phyloP scores from a whole-genome alignment of 2,888 invertebrate genomes.

The Eretmocerus hayati region DNA sequence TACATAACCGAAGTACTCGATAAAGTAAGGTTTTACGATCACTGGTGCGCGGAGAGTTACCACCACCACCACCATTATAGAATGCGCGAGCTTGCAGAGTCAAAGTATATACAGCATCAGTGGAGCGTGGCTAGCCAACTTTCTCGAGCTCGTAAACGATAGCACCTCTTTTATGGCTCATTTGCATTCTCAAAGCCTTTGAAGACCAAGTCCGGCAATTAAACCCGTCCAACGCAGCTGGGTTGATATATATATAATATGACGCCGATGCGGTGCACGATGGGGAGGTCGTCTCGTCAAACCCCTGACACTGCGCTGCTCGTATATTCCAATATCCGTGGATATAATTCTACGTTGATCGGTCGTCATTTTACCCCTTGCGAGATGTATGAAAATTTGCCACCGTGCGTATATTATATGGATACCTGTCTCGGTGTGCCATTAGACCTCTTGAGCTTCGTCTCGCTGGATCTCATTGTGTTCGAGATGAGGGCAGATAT shows the following conservation, averaged over 20 bases:
- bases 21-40: conserved; percentile 21
- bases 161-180: conserved; percentile 39
- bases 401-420: too few species aligned
- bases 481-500: neutral
- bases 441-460: too few species aligned
- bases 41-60: neutral
- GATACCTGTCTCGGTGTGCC: too few species aligned
- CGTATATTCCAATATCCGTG: conserved; percentile 31
- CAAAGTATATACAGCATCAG: too few species aligned
- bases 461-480: neutral
- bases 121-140: too few species aligned
- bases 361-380: conserved; percentile 17
- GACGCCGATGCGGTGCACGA: too few species aligned
- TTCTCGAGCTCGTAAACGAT: conserved; percentile 20
- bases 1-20: conserved; percentile 14
- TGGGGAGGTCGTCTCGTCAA: too few species aligned
- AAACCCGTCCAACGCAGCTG: conserved; percentile 37
- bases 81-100: neutral
- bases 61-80: too few species aligned
- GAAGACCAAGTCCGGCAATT: conserved; percentile 42
- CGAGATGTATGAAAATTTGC: conserved; percentile 10
- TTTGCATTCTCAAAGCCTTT: conserved; percentile 40
- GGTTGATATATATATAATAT: neutral
- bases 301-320: conserved; percentile 13
- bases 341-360: conserved; percentile 27